Base-by-base conservation (phyloP, 2,888 invertebrate genomes). In the Harmothoe impar region DNA sequence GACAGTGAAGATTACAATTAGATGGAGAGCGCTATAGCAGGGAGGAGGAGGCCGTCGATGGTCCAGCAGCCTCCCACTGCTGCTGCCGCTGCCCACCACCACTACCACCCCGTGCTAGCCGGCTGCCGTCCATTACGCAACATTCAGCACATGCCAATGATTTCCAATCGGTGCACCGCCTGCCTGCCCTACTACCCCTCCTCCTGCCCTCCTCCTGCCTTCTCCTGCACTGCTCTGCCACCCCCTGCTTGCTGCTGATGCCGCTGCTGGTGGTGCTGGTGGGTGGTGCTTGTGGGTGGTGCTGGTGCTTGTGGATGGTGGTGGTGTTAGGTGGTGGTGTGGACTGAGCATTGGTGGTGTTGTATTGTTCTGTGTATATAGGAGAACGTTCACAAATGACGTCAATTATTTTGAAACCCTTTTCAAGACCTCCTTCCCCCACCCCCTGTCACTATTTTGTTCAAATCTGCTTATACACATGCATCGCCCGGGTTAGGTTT, bases 131-230 rank as follows among this genome's bases (percentile, higher is more conserved):
- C 86, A 86, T 86, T 86, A 86, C 86, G 86, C 86, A 86, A 86
- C 86, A 86, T 86, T 86, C 86, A 86, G 54, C 56, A 86, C 86
- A 86, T 86, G 86, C 86, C 86, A 86, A 86, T 86, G 86, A 86
- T 86, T 86, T 86, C 86, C 86, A 54, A 86, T 86, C 86, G 86
- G 54, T 86, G 86, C 86, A 54, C 54, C 25, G 81, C 81, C 81
- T 35, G 81, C 43, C 43, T 43, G 81, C 35, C 81, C 33, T 43
- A 81, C 81, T 43, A 10, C 81, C 35, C 81, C 81, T 15, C 81
- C 43, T 31, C 12, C 77, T 77, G 31, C 31, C 77, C 77, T 31
- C 5, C 77, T 77, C 3, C 77, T 31, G 77, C 77, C 81, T 43
- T 17, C 81, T 23, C 31, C 77, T 31, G 17, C 23, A n/a, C 62